Base-by-base conservation (phyloP, 23 tunicate genomes). In the Oikopleura vanhoeffeni region DNA sequence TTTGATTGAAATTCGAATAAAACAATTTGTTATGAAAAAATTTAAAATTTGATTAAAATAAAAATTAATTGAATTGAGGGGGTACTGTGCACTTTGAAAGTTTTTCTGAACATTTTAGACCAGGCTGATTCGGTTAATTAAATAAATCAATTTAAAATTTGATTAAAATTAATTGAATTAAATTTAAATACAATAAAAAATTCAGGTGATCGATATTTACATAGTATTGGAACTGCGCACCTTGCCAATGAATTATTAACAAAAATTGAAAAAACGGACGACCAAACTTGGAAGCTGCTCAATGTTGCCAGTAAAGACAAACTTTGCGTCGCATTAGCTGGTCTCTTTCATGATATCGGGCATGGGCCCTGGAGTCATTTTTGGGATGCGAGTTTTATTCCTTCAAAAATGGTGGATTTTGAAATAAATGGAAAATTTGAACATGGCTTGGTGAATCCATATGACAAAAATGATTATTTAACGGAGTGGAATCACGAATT, bases 321-420 rank as follows among this genome's bases (percentile, higher is more conserved):
- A 2, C 34, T 71, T 32, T 49, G 64, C 64, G 64, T 49, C 64
- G 24, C 64, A 30, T 30, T 71, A 3, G 79, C 79, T 71, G 79
- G 36, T 2, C 32, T 71, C 4, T 30, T 71, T 33, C 79, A 71
- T 32, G 79, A 71, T 32, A 71, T 71, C 38, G 79, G 79, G 2
- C 79, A 71, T 38, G 79, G 79, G 27, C 79, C 79, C 27, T 71
- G 79, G 79, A 71, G 79, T 30, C 79, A 71, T 71, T 71, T 71
- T 71, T 71, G 79, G 79, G 79, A 71, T 71, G 79, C 36, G 79
- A 38, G 2, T 33, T 2, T 71, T 18, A 71, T 71, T 30, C 79
- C 79, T 2, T 13, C 27, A 30, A 71, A 71, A 3, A 32, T 24
- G 38, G 34, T 18, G 4, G 60, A 49, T 49, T 8, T 49, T 18